Base-by-base conservation (phyloP, 2,113 vertebrate species). In the Laterallus jamaicensis region DNA sequence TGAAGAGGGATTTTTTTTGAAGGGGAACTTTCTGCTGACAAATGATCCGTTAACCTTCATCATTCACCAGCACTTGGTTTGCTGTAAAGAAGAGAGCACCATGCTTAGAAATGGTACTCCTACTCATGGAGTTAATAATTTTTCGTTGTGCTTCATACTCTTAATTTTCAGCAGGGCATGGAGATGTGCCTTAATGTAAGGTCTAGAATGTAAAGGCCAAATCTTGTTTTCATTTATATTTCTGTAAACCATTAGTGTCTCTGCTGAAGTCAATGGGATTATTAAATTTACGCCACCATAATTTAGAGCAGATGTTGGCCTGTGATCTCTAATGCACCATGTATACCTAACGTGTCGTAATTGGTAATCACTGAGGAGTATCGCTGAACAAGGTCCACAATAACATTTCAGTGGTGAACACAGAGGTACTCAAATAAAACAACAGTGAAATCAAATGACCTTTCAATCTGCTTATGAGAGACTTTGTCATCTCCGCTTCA, bases 391-490 rank as follows among this genome's bases (percentile, higher is more conserved):
- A 75, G 49, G 29, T 32, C 44, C 32, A 42, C 22, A 64, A 19
- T 49, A 90, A 60, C 54, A 40, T 68, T 95, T 78, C 14, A 31
- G 69, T 54, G 44, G 81, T 93, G 83, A 74, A 91, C 77, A 78
- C 15, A 59, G 40, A 88, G n/a, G 40, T 63, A 67, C 82, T 88
- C 47, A 82, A 49, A 82, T 22, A 90, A 92, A 91, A 28, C 47
- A 78, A 74, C 66, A 35, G 15, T 95, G 83, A 91, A 93, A 91
- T 79, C 60, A 91, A 96, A 89, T 82, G 89, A 91, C 86, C 86
- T 92, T 93, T 91, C 91, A 86, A 52, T 92, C 86, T 86, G 66
- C 86, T 96, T 84, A 64, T 64, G 77, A 86, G 59, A 85, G 47
- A 64, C 66, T 90, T 80, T 71, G 89, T 84, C 73, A 79, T 92